Evolutionary conservation across 2,888 invertebrate species (phyloP), one percentile per base, ranked within the genome.

Genomic region (Tenthredo amoena): DNA sequence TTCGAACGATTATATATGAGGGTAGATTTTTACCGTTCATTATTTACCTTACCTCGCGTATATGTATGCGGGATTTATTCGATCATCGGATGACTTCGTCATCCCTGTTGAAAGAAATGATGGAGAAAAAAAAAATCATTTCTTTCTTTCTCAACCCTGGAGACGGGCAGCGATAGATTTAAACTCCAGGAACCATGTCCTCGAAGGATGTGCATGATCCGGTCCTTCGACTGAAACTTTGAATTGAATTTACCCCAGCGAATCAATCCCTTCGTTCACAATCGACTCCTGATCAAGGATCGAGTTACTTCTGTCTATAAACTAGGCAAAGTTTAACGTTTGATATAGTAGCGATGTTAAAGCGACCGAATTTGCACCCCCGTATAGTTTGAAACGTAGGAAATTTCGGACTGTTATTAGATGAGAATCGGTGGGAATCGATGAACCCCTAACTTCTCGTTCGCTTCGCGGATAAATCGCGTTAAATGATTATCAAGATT

Each of bases 231-330:
- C 68, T 68, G 26, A 6, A 68, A 68, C 68, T 68, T 68, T 18
- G 26, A 34, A 68, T 68, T 18, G 31, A 34, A 68, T 68, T 68
- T 68, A 68, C 68, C 68, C 34, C 6, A 7, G 1, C 68, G 68
- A 68, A 26, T 74, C 74, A 74, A 74, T 68, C 68, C 68, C 43
- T 72, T 43, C 1, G 18, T 21, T 21, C 5, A 72, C 72, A 72
- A 43, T 72, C 18, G 72, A 37, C 72, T 68, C 68, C 68, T 68
- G 74, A 74, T 74, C 74, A 74, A 74, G 74, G 74, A 74, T 74
- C 40, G 15, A 40, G 40, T 74, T 68, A 68, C 31, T 68, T 68
- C 68, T 6, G 15, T 34, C 34, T 31, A 68, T 34, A 18, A 68
- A 68, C 34, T 68, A 34, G 34, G 68, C 12, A 68, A 26, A 34